Evolutionary conservation across 2,888 invertebrate species (phyloP), one percentile per base, ranked within the genome.

Genomic region (Mechanitis mazaeus): DNA sequence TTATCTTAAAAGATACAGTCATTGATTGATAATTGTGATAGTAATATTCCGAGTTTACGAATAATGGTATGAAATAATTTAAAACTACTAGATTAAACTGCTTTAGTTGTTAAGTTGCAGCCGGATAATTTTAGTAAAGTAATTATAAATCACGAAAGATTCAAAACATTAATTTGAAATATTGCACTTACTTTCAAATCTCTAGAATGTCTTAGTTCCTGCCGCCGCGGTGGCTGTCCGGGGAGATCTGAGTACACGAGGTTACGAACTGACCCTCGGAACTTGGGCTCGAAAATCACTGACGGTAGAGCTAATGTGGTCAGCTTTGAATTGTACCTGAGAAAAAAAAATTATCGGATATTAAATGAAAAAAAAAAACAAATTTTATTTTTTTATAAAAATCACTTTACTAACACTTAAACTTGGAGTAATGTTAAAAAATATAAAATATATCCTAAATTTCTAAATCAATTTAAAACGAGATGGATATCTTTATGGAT

Each of bases 241-340:
- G 95, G 95, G 58, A 94, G 92, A 77, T 97, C 96, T 33, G 95
- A 95, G 85, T 96, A 97, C 65, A 98, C 95, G 72, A 99, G 91
- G 85, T 98, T 98, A 64, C 98, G 91, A 33, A 99, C 95, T 45
- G 96, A 93, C 0, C 98, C 98, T 47, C 95, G 93, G 84, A 97
- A 97, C 74, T 96, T 92, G 2, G 97, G 97, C 85, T 98, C 97
- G 81, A 97, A 97, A 72, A 97, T 96, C 65, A 97, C 97, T 70
- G 96, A 96, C 3, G 97, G 97, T 68, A 97, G 85, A 1, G 97
- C 96, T 65, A 98, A 87, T 58, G 95, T 91, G 11, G 96, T 95
- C 73, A 97, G 89, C 84, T 96, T 97, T 68, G 95, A 94, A 78
- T 95, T 95, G 82, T 97, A 97, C 76, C 92, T 92, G 79, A 0